Percentiles rank a stretch among this genome's conserved stretches.
Conservation (phyloP, 2,888 invertebrate genomes). For the Toxonevra muliebris region DNA sequence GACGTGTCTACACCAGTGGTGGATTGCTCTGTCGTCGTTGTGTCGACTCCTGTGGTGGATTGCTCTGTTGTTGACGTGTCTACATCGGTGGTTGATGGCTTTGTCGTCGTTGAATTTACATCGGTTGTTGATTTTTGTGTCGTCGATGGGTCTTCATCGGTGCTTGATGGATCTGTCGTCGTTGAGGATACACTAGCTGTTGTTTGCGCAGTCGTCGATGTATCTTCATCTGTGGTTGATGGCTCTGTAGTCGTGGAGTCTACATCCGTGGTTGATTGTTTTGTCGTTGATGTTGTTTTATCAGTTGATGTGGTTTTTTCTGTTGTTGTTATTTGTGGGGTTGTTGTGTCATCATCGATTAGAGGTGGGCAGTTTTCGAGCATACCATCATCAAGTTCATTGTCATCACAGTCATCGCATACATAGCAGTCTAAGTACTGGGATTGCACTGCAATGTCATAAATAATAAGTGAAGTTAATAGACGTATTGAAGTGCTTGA, state of each 20-base stretch:
- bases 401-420: constrained; percentile 28
- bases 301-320: neutral
- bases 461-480: neutral
- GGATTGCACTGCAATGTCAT: constrained; percentile 13
- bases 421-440: constrained; percentile 28
- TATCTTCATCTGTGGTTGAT: neutral
- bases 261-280: neutral
- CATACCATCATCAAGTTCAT: constrained; percentile 12
- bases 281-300: neutral
- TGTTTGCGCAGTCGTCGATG: neutral
- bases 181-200: neutral
- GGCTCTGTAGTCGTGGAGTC: neutral
- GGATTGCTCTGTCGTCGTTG: too few species aligned
- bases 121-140: too few species aligned
- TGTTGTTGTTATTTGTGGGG: neutral
- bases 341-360: neutral
- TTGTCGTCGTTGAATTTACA: too few species aligned
- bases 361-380: constrained; percentile 20
- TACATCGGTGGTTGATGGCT: too few species aligned
- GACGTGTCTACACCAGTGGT: too few species aligned
- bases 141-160: too few species aligned
- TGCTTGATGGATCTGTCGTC: too few species aligned
- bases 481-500: too few species aligned
- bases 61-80: too few species aligned
- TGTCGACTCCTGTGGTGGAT: too few species aligned